Evolutionary conservation across 1,140 invertebrate genomes (phyloP).

Genomic region (Tetranychus cinnabarinus): DNA sequence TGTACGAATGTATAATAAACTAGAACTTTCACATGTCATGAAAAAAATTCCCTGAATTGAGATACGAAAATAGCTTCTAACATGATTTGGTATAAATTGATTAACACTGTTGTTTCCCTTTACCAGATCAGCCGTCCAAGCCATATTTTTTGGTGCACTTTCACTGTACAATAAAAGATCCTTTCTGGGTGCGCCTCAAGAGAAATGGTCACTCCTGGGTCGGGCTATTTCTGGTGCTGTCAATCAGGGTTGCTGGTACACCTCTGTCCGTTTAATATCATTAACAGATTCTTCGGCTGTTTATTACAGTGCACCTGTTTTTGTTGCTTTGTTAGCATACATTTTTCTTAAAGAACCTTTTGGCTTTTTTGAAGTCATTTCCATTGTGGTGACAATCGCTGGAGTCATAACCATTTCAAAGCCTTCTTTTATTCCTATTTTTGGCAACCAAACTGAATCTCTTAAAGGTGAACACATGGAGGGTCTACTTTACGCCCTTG

Average conservation of each 20-base stretch:
- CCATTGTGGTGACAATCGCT: conserved; percentile 23
- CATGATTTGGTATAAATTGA: too few relatives aligned
- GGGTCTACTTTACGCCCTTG: neutral
- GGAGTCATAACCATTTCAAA: conserved; percentile 26
- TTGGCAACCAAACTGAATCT: neutral
- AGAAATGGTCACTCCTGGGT: neutral
- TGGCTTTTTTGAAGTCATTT: conserved; percentile 24
- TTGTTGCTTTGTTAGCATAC: conserved; percentile 28
- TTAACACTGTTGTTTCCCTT: neutral
- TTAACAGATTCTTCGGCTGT: conserved; percentile 28
- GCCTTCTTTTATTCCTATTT: neutral
- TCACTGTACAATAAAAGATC: neutral
- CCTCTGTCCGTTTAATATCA: neutral
- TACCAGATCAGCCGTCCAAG: neutral
- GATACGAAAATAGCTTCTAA: too few relatives aligned
- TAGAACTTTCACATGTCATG: too few relatives aligned
- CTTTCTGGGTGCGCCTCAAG: neutral
- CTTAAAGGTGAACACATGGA: neutral
- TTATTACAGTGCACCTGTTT: conserved; percentile 30
- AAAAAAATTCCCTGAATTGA: too few relatives aligned
- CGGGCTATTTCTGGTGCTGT: neutral
- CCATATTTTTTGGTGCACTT: neutral
- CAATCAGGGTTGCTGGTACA: conserved; percentile 1
- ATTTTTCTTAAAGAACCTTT: conserved; percentile 28
- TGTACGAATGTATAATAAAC: too few relatives aligned